Evolutionary conservation across 64 coral and sea anemone genomes (phyloP), one percentile per base, ranked within the genome.

Genomic region (Cladopsammia gracilis): DNA sequence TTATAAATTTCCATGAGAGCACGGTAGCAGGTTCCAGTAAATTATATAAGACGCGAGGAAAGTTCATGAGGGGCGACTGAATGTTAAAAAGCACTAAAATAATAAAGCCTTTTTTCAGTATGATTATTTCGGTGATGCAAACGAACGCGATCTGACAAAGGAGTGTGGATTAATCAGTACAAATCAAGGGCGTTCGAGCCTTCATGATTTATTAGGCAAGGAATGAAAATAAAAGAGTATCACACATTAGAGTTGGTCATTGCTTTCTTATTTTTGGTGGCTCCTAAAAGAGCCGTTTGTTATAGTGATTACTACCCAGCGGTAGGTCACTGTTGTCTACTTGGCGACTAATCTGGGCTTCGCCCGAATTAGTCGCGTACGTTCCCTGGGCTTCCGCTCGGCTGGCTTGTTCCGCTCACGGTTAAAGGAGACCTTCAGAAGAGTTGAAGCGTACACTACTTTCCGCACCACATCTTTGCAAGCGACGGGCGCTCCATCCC

Each of bases 351-450:
- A n/a, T 64, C 64, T 50, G 13, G 64, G 83, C 18, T 86, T 86
- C n/a, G 83, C 64, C 83, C 65, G 70, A 5, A 45, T 51, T 50
- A 86, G 83, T 70, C 83, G 68, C 56, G 43, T 86, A 7, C 48
- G 62, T 64, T 86, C 19, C 70, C n/a, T 67, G 15, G 62, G 62
- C 64, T 65, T 65, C 48, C 22, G n/a, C 23, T 42, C 71, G 42
- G 72, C 85, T 18, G 46, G 25, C 23, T 89, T 89, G 72, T 64
- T 89, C 44, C 73, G 73, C 52, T 89, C 87, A 19, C 58, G 47
- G 44, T 62, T 77, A 34, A 89, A 89, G 13, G 87, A 89, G 9
- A 89, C 87, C 87, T 89, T 89, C 23, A 89, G 5, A 75, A 89
- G 61, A 76, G 87, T 76, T 62, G 87, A 76, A 5, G 56, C 18